Evolutionary conservation across 1,140 invertebrate species (phyloP).

Genomic region (Manduca sexta): DNA sequence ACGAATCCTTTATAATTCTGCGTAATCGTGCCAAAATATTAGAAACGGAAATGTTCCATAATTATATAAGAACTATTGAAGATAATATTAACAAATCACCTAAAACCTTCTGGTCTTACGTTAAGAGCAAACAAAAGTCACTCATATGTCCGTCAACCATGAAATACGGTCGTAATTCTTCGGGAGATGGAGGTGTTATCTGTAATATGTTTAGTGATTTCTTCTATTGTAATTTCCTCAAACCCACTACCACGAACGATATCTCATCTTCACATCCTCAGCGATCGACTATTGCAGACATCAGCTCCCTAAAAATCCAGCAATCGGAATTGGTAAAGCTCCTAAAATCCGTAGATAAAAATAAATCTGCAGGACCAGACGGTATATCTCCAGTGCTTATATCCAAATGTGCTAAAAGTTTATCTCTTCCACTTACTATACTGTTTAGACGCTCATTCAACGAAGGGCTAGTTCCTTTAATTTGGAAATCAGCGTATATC

Average conservation of each 20-base stretch:
- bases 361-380: slow-evolving; percentile 5
- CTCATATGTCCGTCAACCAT: slow-evolving; percentile 8
- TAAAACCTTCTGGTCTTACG: slow-evolving; percentile 16
- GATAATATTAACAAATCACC: slow-evolving; percentile 12
- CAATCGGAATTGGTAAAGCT: too few relatives aligned
- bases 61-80: slow-evolving; percentile 14
- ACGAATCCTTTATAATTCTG: slow-evolving; percentile 8
- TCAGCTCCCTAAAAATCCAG: background rate
- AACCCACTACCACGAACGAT: background rate
- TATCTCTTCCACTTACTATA: too few relatives aligned
- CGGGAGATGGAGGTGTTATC: slow-evolving; percentile 4
- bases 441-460: slow-evolving; percentile 3
- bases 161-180: background rate
- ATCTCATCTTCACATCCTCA: too few relatives aligned
- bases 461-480: too few relatives aligned
- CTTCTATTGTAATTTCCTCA: slow-evolving; percentile 18
- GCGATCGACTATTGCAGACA: background rate
- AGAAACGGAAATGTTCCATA: slow-evolving; percentile 6
- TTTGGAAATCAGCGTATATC: too few relatives aligned
- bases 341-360: slow-evolving; percentile 1
- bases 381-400: too few relatives aligned
- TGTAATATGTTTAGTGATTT: slow-evolving; percentile 16
- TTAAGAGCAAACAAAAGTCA: slow-evolving; percentile 14
- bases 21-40: slow-evolving; percentile 14
- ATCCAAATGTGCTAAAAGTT: too few relatives aligned